Evolutionary conservation across 2,797 vertebrate genomes (phyloP), one percentile per base, ranked within the genome.

Genomic region (Alca torda): DNA sequence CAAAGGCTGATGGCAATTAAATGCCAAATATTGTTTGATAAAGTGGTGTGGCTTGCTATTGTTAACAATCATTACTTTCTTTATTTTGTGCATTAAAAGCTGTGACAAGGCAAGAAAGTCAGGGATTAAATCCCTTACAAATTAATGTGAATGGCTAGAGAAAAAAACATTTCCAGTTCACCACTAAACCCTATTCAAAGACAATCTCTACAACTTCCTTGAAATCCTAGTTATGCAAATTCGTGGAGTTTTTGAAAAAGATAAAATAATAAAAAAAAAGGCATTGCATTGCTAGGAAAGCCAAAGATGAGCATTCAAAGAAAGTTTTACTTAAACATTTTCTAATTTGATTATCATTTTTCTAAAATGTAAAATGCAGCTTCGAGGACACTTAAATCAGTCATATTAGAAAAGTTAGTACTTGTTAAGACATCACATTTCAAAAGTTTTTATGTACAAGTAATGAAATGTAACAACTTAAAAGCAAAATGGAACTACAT

Each of bases 291-390:
- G 6, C 3, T 68, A 31, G 8, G 4, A 78, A 80, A 70, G 14
- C 1, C 33, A 80, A 87, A 73, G 18, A 12, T 0, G 0, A 70
- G 0, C 9, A 19, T 46, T 77, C 20, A 0, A 60, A 46, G 59
- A 51, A 41, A 31, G 1, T 19, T 56, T 88, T 70, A 26, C 4
- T 67, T 64, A 11, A 68, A 54, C 4, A 21, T 65, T 80, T 60
- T 60, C 33, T 75, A 48, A 45, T 16, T 33, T 45, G 15, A 54
- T 17, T 59, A 78, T 17, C 2, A 16, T 35, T 84, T 64, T 57
- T 76, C 73, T 39, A 37, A 60, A 75, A 1, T 0, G 2, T 50
- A 80, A 53, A 2, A 21, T 2, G 11, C 41, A 50, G 64, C 13
- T 70, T 67, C 24, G 8, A 88, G 20, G 21, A 59, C 6, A 24